Percentiles rank a stretch among this genome's conserved stretches.
These are phyloP conservation scores for Silurus aristotelis DNA, from an alignment of 2,797 vertebrate genomes.

Conservation along the genomic window DNA sequence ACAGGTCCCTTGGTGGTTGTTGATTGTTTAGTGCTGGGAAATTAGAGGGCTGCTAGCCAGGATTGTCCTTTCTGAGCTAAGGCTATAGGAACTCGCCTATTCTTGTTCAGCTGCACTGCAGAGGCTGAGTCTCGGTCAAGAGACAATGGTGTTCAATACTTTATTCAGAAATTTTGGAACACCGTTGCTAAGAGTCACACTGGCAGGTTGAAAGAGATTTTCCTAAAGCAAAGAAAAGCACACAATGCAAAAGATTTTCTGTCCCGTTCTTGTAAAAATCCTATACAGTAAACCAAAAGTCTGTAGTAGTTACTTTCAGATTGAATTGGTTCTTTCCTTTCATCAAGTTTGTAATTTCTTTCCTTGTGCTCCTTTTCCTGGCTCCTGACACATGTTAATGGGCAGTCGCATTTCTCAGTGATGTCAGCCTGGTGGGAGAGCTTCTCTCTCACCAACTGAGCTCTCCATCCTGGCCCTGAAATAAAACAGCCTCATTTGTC, in stretches of 20 bases:
- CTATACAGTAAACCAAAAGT: constrained; percentile 11
- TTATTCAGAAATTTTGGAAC: background rate
- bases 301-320: background rate
- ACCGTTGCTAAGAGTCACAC: background rate
- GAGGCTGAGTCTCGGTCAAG: constrained; percentile 10
- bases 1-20: constrained; percentile 75
- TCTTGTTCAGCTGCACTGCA: constrained; percentile 47
- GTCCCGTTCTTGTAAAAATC: background rate
- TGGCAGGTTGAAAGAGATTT: background rate
- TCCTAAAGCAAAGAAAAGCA: background rate
- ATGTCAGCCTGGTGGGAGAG: constrained; percentile 45
- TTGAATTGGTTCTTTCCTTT: constrained; percentile 1
- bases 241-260: background rate
- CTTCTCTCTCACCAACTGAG: constrained; percentile 26
- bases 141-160: background rate
- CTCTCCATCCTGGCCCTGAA: constrained; percentile 51
- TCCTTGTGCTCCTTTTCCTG: background rate
- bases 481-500: constrained; percentile 60
- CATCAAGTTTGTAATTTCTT: constrained; percentile 1
- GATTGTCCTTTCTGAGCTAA: constrained; percentile 38
- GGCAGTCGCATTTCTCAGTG: constrained; percentile 16
- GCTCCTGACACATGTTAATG: constrained; percentile 41
- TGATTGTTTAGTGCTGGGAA: constrained; percentile 76
- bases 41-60: constrained; percentile 59
- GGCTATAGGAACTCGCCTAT: constrained; percentile 28